Evolutionary conservation across 1,140 invertebrate species (phyloP), one percentile per base, ranked within the genome.

Genomic region (Zaprionus africanus): DNA sequence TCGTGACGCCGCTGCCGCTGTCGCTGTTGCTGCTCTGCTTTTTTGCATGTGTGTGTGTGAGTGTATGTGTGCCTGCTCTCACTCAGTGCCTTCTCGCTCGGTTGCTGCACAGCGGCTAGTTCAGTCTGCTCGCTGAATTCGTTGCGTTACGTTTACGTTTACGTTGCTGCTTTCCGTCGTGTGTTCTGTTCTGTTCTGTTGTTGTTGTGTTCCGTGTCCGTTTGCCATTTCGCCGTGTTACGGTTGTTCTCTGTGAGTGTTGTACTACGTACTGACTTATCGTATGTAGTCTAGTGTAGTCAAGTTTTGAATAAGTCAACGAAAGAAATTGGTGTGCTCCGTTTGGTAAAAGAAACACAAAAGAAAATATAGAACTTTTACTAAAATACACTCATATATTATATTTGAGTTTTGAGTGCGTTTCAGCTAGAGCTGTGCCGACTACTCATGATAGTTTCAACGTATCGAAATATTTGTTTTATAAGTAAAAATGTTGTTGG

Each of bases 111-210:
- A 82, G 66, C 54, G 43, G 75, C 69, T 62, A 69, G 81, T 88
- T 87, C 78, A 88, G 84, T 87, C 85, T 84, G 85, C 71, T 84
- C 81, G 74, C 78, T 88, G 74, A 78, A 76, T 87, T 88, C 84
- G 84, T 80, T 78, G 60, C 84, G 84, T 88, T 85, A 77, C 82
- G 71, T 85, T 80, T 76, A 49, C 71, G 67, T 63, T 64, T 71
- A 65, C 70, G 62, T 73, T 73, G 69, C 66, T 69, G 61, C 60
- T 81, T 80, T 73, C 77, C 77, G 78, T 71, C 78, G 66, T n/a
- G 38, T 46, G 15, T 46, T 46, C 41, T 46, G 41, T 43, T 43
- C 41, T 43, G 41, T 41, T 72, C 62, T 76, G 57, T 67, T 65
- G 76, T 57, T 56, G 75, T 65, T 63, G 76, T 71, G 76, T 83